phyloP scores from a whole-genome alignment of 1,140 invertebrate genomes.

The Phenacoccus solenopsis region DNA sequence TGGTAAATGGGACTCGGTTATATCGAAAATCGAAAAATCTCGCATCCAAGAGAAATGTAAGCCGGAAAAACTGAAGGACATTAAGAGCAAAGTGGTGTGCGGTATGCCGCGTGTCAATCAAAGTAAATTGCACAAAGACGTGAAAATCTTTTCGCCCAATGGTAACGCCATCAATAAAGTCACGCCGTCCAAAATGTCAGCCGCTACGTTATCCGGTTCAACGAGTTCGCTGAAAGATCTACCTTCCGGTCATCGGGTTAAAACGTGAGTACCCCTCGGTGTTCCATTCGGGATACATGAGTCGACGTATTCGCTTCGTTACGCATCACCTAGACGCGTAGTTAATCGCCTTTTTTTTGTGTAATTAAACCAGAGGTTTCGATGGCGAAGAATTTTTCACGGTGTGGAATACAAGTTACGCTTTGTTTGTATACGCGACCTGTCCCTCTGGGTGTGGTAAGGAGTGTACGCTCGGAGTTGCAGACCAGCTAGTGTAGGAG shows the following conservation, averaged over 20 bases:
- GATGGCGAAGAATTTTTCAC: neutral
- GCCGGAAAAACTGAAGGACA: conserved; percentile 50
- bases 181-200: neutral
- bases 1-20: conserved; percentile 62
- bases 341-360: neutral
- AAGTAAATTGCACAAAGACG: conserved; percentile 13
- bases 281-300: too few relatives aligned
- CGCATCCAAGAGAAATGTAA: conserved; percentile 55
- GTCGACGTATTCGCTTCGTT: neutral
- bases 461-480: too few relatives aligned
- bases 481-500: too few relatives aligned
- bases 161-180: conserved; percentile 9
- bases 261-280: neutral
- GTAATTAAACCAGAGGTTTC: too few relatives aligned
- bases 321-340: neutral
- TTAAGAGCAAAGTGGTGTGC: conserved; percentile 58
- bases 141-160: neutral
- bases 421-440: neutral
- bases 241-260: neutral
- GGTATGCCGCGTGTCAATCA: conserved; percentile 18
- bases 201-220: neutral
- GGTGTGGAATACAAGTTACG: neutral
- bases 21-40: conserved; percentile 63
- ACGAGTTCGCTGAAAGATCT: conserved; percentile 1
- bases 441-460: neutral